Evolutionary conservation across 1,140 invertebrate genomes (phyloP).

Genomic region (Coptotermes formosanus): DNA sequence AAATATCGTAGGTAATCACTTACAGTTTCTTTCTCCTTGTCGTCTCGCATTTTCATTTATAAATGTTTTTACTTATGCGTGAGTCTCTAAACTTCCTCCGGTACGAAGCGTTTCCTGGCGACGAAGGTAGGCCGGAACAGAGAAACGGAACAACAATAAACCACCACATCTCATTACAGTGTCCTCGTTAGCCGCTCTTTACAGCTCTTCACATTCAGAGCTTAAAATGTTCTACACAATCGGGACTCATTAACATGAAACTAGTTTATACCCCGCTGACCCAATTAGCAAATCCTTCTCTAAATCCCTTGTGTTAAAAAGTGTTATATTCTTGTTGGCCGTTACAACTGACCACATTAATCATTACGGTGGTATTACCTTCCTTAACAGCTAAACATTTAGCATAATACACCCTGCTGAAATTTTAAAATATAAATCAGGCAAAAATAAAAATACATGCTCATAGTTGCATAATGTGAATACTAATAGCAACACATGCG

Average conservation of each 20-base stretch:
- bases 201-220: not conserved
- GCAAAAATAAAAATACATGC: not conserved
- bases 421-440: not conserved
- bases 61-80: no score
- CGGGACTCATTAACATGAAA: not conserved
- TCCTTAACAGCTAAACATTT: not conserved
- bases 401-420: not conserved
- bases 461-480: not conserved
- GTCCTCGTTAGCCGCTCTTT: not conserved
- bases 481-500: not conserved
- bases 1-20: no score
- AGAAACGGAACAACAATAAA: not conserved
- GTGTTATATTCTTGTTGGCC: not conserved
- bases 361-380: not conserved
- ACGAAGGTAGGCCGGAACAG: not conserved
- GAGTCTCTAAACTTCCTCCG: no score
- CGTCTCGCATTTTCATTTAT: no score
- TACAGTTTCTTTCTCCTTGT: no score
- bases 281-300: not conserved
- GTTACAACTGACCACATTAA: not conserved
- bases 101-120: no score
- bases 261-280: not conserved
- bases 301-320: not conserved
- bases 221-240: not conserved
- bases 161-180: not conserved